phyloP scores from a whole-genome alignment of 1,140 invertebrate genomes.

The Ganaspis sp. region DNA sequence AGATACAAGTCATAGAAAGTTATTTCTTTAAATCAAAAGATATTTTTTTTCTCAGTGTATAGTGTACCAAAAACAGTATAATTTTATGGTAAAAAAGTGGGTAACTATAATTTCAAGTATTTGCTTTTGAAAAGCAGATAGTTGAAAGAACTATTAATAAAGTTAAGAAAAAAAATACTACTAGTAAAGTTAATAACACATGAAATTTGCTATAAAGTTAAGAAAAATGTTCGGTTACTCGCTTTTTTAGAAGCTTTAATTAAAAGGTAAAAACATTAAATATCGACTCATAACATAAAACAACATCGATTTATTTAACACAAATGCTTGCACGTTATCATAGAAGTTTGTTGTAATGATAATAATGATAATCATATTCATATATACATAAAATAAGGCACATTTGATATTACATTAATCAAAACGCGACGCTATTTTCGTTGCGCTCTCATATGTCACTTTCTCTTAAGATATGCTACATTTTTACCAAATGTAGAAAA shows the following conservation, averaged over 20 bases:
- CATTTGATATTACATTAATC: conserved; percentile 73
- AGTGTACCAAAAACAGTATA: too few species aligned
- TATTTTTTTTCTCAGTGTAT: too few species aligned
- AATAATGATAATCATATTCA: conserved; percentile 68
- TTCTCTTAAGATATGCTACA: conserved; percentile 68
- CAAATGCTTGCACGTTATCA: conserved; percentile 72
- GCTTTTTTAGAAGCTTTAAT: background rate
- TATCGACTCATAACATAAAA: conserved; percentile 66
- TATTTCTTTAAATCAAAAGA: too few species aligned
- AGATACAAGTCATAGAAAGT: too few species aligned
- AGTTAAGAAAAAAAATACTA: too few species aligned
- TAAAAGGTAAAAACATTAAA: background rate
- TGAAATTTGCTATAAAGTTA: background rate
- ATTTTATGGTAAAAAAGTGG: too few species aligned
- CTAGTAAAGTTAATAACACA: too few species aligned
- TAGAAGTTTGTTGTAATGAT: conserved; percentile 69
- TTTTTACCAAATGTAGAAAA: conserved; percentile 72
- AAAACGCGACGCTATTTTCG: conserved; percentile 53
- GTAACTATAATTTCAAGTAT: too few species aligned
- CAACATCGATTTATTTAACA: conserved; percentile 75
- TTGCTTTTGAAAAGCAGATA: too few species aligned
- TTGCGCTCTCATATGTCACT: conserved; percentile 53
- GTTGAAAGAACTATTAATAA: too few species aligned
- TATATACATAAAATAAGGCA: conserved; percentile 75
- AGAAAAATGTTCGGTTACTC: too few species aligned